These are phyloP conservation scores for Macrotrachela quadricornifera DNA, from an alignment of 1,140 invertebrate genomes.

Conservation along the genomic window DNA sequence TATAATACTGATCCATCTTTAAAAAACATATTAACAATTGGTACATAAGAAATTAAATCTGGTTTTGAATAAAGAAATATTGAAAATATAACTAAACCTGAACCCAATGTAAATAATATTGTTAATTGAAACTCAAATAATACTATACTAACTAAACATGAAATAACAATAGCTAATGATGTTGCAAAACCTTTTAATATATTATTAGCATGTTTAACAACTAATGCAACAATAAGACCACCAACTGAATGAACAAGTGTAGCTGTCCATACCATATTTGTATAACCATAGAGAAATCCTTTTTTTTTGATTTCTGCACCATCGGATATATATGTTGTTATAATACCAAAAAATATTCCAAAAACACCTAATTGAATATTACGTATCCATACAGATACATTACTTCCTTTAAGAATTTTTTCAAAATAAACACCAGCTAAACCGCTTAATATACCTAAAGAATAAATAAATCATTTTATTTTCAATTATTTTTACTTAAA, in stretches of 20 bases:
- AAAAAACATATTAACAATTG: no score
- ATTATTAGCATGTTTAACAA: conserved; percentile 38
- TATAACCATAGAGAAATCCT: conserved; percentile 39
- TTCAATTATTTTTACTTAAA: no score
- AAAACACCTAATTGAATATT: conserved; percentile 39
- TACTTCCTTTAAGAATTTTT: conserved; percentile 72
- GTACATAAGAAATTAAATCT: no score
- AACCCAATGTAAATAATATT: no score
- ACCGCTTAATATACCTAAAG: conserved; percentile 62
- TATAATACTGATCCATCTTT: no score
- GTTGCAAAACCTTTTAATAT: conserved; percentile 21
- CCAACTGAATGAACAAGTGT: conserved; percentile 29
- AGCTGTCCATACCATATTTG: conserved; percentile 28
- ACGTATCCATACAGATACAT: conserved; percentile 63
- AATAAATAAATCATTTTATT: no score
- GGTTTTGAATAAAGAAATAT: no score
- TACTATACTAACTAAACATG: conserved; percentile 3
- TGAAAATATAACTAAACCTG: no score
- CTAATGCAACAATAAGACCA: conserved; percentile 33
- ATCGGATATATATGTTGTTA: conserved; percentile 34
- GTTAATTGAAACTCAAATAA: not conserved
- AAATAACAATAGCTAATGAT: conserved; percentile 10
- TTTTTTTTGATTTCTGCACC: conserved; percentile 21
- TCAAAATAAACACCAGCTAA: conserved; percentile 99
- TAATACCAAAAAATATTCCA: conserved; percentile 24